Evolutionary conservation across 2,888 invertebrate genomes (phyloP).

Genomic region (Metallyticus violacea): DNA sequence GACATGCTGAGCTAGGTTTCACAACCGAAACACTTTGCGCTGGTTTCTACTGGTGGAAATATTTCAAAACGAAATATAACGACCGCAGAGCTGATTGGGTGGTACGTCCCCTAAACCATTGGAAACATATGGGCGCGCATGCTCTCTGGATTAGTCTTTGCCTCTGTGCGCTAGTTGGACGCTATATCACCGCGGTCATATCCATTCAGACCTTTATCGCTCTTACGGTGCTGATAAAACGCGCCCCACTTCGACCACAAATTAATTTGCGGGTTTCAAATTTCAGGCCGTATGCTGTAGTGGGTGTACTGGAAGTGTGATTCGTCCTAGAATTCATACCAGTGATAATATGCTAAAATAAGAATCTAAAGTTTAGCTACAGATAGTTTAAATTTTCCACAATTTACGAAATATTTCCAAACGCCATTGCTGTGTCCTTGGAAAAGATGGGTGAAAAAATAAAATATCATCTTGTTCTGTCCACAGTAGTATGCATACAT

Average conservation of each 20-base stretch:
- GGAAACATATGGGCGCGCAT: conserved; percentile 4
- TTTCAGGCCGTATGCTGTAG: neutral
- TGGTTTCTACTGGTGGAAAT: neutral
- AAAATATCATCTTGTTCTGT: too few relatives aligned
- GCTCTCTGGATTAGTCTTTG: conserved; percentile 13
- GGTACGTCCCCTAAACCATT: conserved; percentile 11
- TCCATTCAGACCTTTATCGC: neutral
- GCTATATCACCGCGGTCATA: neutral
- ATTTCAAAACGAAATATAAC: neutral
- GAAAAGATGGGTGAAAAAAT: too few relatives aligned
- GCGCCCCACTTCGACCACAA: neutral
- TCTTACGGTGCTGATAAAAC: neutral
- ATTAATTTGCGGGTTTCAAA: neutral
- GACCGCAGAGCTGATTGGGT: conserved; percentile 21
- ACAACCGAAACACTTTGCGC: neutral
- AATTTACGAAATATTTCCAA: too few relatives aligned
- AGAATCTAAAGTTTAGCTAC: too few relatives aligned
- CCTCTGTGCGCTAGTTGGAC: neutral
- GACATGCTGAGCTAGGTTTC: neutral
- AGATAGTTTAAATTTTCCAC: too few relatives aligned
- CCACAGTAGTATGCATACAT: too few relatives aligned
- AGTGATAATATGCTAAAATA: too few relatives aligned
- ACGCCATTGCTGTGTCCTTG: too few relatives aligned
- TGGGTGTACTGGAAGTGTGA: neutral
- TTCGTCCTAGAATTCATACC: neutral